phyloP scores from a whole-genome alignment of 2,888 invertebrate genomes.

The Clusia tigrina region DNA sequence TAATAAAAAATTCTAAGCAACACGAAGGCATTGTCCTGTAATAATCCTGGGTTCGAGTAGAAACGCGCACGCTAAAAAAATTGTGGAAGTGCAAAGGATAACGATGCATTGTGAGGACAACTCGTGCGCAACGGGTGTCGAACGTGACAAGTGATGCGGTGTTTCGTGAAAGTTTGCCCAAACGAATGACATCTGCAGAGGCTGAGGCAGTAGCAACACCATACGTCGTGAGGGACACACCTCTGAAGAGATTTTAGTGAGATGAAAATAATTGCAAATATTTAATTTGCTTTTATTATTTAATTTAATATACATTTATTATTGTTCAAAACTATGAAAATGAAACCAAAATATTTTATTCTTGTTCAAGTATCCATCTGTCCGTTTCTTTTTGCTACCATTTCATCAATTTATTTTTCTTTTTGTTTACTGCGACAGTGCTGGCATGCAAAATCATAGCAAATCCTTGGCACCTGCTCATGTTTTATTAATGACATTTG shows the following conservation, averaged over 20 bases:
- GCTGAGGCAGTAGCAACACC: neutral
- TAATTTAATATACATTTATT: neutral
- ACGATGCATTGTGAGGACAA: slow-evolving; percentile 14
- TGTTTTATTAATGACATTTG: neutral
- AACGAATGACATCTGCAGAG: neutral
- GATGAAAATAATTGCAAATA: neutral
- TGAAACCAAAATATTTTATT: too few relatives aligned
- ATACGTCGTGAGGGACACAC: neutral
- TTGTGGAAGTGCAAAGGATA: slow-evolving; percentile 1
- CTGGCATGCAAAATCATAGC: neutral
- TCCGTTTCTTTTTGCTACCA: too few relatives aligned
- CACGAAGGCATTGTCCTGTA: too few relatives aligned
- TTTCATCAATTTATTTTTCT: too few relatives aligned
- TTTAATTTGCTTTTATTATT: neutral
- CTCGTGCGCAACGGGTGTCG: slow-evolving; percentile 11
- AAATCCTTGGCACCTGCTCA: neutral
- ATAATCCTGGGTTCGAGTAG: too few relatives aligned
- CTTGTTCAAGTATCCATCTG: too few relatives aligned
- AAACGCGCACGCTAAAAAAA: slow-evolving; percentile 7
- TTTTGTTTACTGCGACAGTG: neutral
- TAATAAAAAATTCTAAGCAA: too few relatives aligned
- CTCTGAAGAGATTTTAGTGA: neutral
- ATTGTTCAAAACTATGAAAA: too few relatives aligned
- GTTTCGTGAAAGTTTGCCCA: slow-evolving; percentile 1
- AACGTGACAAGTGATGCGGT: slow-evolving; percentile 7